phyloP scores from a whole-genome alignment of 2,797 vertebrate genomes.

The Hozukius guyotensis region DNA sequence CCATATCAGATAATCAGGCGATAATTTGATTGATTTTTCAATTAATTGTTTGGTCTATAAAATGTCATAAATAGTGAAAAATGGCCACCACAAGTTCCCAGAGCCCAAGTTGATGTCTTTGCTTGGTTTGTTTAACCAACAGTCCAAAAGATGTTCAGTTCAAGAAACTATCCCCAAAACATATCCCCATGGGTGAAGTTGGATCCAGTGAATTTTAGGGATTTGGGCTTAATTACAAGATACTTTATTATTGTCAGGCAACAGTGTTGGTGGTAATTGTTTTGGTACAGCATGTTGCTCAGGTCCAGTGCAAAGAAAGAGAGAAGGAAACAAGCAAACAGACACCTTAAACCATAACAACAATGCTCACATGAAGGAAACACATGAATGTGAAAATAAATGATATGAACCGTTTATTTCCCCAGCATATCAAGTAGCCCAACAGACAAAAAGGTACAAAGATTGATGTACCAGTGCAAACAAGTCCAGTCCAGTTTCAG shows the following conservation, averaged over 20 bases:
- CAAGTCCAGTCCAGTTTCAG: neutral
- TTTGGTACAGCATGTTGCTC: neutral
- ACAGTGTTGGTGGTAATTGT: neutral
- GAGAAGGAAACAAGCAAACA: neutral
- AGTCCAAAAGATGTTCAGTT: no score
- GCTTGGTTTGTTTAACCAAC: no score
- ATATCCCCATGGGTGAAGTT: neutral
- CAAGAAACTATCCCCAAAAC: no score
- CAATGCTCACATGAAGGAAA: neutral
- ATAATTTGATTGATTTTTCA: fast-evolving
- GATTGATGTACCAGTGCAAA: neutral
- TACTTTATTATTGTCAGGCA: neutral
- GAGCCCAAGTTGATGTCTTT: no score
- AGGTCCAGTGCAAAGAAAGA: neutral
- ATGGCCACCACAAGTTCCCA: no score
- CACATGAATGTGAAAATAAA: neutral
- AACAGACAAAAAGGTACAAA: neutral
- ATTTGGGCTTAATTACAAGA: neutral
- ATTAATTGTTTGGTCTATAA: no score
- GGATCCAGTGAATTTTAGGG: neutral
- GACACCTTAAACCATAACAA: fast-evolving
- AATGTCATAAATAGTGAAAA: no score
- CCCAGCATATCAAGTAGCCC: neutral
- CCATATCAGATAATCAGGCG: neutral
- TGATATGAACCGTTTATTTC: neutral